These are phyloP conservation scores for Philopotamus ludificatus DNA, from an alignment of 1,140 invertebrate genomes.

Conservation along the genomic window DNA sequence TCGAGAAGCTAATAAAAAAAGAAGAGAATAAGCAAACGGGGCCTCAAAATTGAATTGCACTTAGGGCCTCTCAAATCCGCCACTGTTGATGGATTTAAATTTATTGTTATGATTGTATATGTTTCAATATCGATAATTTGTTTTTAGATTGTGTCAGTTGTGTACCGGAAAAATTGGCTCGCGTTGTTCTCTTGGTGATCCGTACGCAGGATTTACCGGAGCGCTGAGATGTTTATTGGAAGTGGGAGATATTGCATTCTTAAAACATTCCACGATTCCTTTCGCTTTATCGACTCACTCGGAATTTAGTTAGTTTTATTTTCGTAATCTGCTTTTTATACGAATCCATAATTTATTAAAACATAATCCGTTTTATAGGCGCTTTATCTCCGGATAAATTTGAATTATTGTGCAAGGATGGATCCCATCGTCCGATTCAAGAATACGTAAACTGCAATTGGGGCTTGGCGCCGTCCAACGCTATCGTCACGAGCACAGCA, in stretches of 20 bases:
- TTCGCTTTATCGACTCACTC: constrained; percentile 64
- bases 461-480: constrained; percentile 83
- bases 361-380: constrained; percentile 47
- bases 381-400: constrained; percentile 68
- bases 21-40: too few relatives aligned
- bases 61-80: too few relatives aligned
- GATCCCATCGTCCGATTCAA: constrained; percentile 65
- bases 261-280: constrained; percentile 81
- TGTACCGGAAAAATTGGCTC: constrained; percentile 78
- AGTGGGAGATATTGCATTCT: constrained; percentile 87
- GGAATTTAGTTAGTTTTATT: constrained; percentile 57
- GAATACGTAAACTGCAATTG: constrained; percentile 83
- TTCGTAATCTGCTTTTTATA: constrained; percentile 22
- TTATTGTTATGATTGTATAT: constrained; percentile 7
- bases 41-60: too few relatives aligned
- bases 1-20: too few relatives aligned
- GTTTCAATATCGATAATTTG: not conserved
- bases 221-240: constrained; percentile 87
- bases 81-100: too few relatives aligned
- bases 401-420: constrained; percentile 85
- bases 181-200: constrained; percentile 83
- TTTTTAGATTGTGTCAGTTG: constrained; percentile 71
- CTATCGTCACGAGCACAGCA: constrained; percentile 83
- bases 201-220: constrained; percentile 87
- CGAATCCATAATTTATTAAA: not conserved